Percentiles rank a stretch among this genome's conserved stretches.
phyloP scores from a whole-genome alignment of 2,888 invertebrate species.

The Oegoconia quadripuncta region DNA sequence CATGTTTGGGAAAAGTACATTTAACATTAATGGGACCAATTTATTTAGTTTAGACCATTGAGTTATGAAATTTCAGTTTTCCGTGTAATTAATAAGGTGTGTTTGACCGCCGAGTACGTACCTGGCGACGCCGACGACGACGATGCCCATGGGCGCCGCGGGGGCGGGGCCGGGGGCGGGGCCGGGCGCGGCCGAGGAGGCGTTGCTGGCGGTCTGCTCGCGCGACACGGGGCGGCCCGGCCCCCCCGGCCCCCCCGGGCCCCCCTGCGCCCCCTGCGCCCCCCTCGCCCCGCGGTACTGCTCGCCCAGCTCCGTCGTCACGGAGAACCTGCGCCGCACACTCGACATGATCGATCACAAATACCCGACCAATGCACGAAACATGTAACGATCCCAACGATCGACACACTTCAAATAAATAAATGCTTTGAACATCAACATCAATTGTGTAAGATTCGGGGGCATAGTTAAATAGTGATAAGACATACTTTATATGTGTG shows the following conservation, averaged over 20 bases:
- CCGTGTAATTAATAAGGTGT: too few species aligned
- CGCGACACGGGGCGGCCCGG: slow-evolving; percentile 56
- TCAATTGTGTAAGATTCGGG: too few species aligned
- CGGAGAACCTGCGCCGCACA: slow-evolving; percentile 77
- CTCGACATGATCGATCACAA: too few species aligned
- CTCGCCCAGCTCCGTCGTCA: slow-evolving; percentile 83
- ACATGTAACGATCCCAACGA: too few species aligned
- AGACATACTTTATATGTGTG: too few species aligned
- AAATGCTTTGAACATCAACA: too few species aligned
- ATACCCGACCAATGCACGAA: too few species aligned
- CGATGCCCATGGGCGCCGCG: slow-evolving; percentile 68
- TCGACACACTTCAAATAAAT: too few species aligned
- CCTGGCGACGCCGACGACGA: slow-evolving; percentile 89
- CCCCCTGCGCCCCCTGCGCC: slow-evolving; percentile 32
- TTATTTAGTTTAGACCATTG: too few species aligned
- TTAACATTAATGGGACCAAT: too few species aligned
- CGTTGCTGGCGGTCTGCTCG: slow-evolving; percentile 73
- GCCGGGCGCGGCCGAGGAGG: slow-evolving; percentile 48
- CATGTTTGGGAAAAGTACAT: too few species aligned
- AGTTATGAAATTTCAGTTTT: not conserved
- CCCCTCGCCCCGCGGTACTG: slow-evolving; percentile 79
- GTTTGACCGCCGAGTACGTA: slow-evolving; percentile 14
- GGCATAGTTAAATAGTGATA: too few species aligned
- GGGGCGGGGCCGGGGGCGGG: slow-evolving; percentile 57
- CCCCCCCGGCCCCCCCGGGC: slow-evolving; percentile 43